These are phyloP conservation scores for Leucophenga montana DNA, from an alignment of 2,888 invertebrate genomes.

Conservation along the genomic window DNA sequence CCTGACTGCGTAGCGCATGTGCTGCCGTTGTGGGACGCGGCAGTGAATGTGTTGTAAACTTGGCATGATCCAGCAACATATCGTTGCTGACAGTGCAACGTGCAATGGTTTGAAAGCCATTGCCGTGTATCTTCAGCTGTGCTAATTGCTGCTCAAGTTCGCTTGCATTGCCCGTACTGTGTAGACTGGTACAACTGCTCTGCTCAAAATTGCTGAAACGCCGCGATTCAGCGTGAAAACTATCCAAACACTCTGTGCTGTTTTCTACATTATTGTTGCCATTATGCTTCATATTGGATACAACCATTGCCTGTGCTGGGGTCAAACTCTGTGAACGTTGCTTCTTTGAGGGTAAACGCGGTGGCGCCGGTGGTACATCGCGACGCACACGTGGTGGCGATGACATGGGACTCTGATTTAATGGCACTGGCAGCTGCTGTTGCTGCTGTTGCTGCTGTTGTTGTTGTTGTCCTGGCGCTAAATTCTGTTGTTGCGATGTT, in stretches of 20 bases:
- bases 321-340: slow-evolving; percentile 86
- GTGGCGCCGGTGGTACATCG: slow-evolving; percentile 73
- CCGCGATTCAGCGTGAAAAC: slow-evolving; percentile 33
- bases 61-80: slow-evolving; percentile 65
- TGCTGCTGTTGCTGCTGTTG: slow-evolving; percentile 42
- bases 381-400: slow-evolving; percentile 76
- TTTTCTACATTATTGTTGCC: slow-evolving; percentile 72
- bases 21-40: slow-evolving; percentile 73
- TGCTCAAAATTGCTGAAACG: slow-evolving; percentile 48
- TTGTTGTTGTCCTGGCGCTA: slow-evolving; percentile 49
- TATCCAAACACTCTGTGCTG: slow-evolving; percentile 33
- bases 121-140: slow-evolving; percentile 50
- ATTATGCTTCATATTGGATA: slow-evolving; percentile 72
- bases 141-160: slow-evolving; percentile 40
- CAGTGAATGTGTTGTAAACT: slow-evolving; percentile 77
- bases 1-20: slow-evolving; percentile 73
- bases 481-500: slow-evolving; percentile 48
- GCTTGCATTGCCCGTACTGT: slow-evolving; percentile 20
- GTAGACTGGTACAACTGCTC: slow-evolving; percentile 33
- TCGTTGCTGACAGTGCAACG: slow-evolving; percentile 66
- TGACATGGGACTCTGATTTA: slow-evolving; percentile 74
- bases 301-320: slow-evolving; percentile 75
- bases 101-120: slow-evolving; percentile 70
- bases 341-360: slow-evolving; percentile 76
- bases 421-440: slow-evolving; percentile 73